Base-by-base conservation (phyloP, 1,140 invertebrate genomes). In the Acromyrmex echinatior region DNA sequence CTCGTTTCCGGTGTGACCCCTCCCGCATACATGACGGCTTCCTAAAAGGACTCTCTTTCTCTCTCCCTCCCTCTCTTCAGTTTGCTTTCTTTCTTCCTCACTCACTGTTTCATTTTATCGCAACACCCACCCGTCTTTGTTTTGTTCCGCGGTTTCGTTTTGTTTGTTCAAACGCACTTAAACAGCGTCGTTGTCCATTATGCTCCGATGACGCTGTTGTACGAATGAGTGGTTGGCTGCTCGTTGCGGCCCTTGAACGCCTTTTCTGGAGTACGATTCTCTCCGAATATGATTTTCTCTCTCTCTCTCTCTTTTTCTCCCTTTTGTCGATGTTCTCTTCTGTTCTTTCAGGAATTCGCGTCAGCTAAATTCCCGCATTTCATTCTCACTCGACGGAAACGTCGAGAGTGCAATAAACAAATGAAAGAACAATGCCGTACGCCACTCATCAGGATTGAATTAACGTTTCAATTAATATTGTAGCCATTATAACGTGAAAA, bases 111-210 rank as follows among this genome's bases (percentile, higher is more conserved):
- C 82, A 14, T 31, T 28, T 49, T 25, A 80, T 18, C 65, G 49
- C 31, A 31, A 70, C 45, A 49, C 21, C 10, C 70, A 28, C 31
- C 4, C 25, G 31, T 79, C 18, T 60, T 70, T 39, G 65, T 81
- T 78, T 86, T 86, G 60, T 66, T 79, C 82, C 4, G 45, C 28
- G 28, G 18, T 86, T 86, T 80, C 51, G 51, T 86, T 80, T 81
- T 86, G 74, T 86, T 86, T 86, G 65, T 56, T 66, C 77, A 86
- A 81, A 86, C 78, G 85, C 60, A 79, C 85, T 86, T 86, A 86
- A 86, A 66, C 65, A 82, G 28, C 65, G 39, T 71, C 78, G 25
- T 56, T 70, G 85, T 70, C 85, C 53, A 81, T 86, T 86, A 86
- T 80, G 85, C 76, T 71, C 53, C 56, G 56, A 86, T 70, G 85